Percentiles rank a stretch among this genome's conserved stretches.
Conservation (phyloP, 2,888 invertebrate species). For the Julus scandinavius region DNA sequence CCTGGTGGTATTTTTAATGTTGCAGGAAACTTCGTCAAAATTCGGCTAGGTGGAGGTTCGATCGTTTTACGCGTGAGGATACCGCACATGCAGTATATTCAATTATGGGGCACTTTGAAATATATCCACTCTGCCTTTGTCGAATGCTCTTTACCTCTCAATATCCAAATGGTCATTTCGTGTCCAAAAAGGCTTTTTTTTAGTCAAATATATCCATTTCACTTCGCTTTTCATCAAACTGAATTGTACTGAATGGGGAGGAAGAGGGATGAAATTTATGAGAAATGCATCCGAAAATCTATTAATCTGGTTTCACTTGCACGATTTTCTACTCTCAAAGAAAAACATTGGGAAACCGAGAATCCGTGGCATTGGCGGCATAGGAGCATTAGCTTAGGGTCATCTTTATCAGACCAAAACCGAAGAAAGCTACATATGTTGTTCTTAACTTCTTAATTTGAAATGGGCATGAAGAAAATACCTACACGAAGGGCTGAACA, state of each 20-base stretch:
- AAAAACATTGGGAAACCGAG: neutral
- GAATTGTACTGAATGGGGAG: neutral
- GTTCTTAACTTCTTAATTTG: too few relatives aligned
- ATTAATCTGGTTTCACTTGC: neutral
- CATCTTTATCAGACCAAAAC: too few relatives aligned
- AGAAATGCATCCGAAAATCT: slow-evolving; percentile 10
- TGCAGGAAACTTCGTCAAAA: too few relatives aligned
- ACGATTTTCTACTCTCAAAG: neutral
- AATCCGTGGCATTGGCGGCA: neutral
- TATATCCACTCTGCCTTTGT: neutral
- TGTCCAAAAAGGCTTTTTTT: neutral
- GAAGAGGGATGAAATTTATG: neutral
- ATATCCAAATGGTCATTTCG: slow-evolving; percentile 35
- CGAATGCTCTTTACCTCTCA: neutral
- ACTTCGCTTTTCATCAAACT: neutral
- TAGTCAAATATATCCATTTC: neutral
- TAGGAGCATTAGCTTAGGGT: too few relatives aligned
- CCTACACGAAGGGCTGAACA: too few relatives aligned
- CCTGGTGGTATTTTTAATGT: too few relatives aligned
- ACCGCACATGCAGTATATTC: neutral
- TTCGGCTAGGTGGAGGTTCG: too few relatives aligned
- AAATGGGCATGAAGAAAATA: too few relatives aligned
- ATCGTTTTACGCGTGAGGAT: too few relatives aligned
- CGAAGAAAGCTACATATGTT: too few relatives aligned
- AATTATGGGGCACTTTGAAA: neutral